Base-by-base conservation (phyloP, 2,113 vertebrate genomes). In the Microcebus jonahi region DNA sequence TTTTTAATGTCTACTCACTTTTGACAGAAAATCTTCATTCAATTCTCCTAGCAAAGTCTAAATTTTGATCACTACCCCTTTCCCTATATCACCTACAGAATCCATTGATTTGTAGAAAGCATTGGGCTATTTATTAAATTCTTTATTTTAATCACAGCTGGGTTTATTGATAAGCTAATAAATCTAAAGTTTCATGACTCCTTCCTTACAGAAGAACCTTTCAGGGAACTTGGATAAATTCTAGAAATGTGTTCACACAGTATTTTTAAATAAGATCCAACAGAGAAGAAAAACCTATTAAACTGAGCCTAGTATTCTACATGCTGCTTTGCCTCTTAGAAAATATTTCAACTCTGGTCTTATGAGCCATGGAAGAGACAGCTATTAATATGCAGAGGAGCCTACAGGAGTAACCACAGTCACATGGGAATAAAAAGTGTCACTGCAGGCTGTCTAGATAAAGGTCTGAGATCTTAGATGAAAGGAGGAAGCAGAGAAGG, bases 91-190 rank as follows among this genome's bases (percentile, higher is more conserved):
- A 50, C n/a, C 3, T 93, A 48, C 68, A 2, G 5, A 85, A 76
- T 42, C 3, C 67, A 39, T 21, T 76, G 61, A 36, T 59, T 85
- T 67, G 80, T 73, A 67, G n/a, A 92, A 0, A 76, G 1, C 34
- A 73, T 17, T 18, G 2, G 10, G 10, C 9, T 55, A 55, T 79
- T 87, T 59, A 79, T 73, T 92, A 57, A 90, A 82, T 81, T 71
- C 2, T n/a, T 88, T 75, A 85, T 70, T 89, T 92, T 81, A 92
- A 92, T 86, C 71, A 68, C 29, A 91, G 21, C 70, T 90, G 53
- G 8, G 18, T 61, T 90, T 81, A 82, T 79, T 75, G 21, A n/a
- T 39, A 80, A 48, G 31, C 75, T 53, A 79, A 68, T 63, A 77
- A 90, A 65, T 82, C 9, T 86, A 68, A 50, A 71, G 1, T 36